Evolutionary conservation across 2,888 invertebrate species (phyloP), one percentile per base, ranked within the genome.

Genomic region (Drosophila mettleri): DNA sequence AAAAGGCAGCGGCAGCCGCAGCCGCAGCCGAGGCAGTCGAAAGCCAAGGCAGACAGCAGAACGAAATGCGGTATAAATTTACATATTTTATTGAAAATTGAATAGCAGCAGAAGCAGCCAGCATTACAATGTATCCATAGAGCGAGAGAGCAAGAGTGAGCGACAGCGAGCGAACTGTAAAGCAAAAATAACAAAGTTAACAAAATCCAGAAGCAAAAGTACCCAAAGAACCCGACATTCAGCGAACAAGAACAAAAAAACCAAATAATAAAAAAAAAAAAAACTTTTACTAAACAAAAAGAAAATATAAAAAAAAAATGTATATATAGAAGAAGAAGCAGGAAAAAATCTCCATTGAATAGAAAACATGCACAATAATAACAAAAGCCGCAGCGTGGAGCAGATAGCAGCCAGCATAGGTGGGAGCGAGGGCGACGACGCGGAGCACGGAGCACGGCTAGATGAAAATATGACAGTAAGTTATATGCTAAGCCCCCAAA

Each of bases 81-180:
- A 69, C 85, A 85, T 85, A 85, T 85, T 85, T 85, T 85, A 85
- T 85, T 85, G 89, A 88, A 87, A 88, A 88, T 87, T 86, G 85
- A 85, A 85, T 80, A 86, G 84, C 80, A 58, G 52, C 52, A 61
- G 16, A 57, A 53, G 57, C 61, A 68, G 53, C 34, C 41, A 48
- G 51, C 33, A 48, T 31, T 20, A 58, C 55, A 63, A 59, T 46
- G 36, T 27, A 1, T 18, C 58, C n/a, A n/a, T n/a, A 14, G 14
- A 48, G 2, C 14, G 18, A 31, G 29, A 34, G 20, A 34, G 9
- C 0, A 20, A 27, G 46, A 24, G 58, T 31, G 14, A 24, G 39
- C 5, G 34, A 1, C 4, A 18, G 48, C 14, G 33, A 65, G 39
- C 48, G 41, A 43, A 61, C 57, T 61, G 69, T 52, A 70, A 69